Conservation (phyloP, 2,113 vertebrate species). For the Aldabrachelys gigantea region DNA sequence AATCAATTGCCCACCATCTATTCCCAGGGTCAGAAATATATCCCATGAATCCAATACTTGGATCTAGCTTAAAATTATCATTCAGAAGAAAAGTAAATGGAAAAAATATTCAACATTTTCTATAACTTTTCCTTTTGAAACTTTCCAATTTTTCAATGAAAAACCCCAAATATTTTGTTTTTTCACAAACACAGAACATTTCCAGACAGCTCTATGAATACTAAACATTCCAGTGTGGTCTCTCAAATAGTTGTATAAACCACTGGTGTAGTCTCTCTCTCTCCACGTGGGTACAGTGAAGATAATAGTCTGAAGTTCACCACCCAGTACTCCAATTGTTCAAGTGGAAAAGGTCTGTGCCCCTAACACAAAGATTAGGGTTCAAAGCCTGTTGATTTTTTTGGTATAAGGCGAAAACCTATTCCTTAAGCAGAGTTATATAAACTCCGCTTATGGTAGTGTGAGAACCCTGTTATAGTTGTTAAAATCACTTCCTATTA, state of each 20-base stretch:
- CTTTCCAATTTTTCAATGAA: neutral
- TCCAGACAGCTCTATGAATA: neutral
- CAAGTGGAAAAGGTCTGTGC: neutral
- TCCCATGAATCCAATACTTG: neutral
- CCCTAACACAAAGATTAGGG: neutral
- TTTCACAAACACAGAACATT: neutral
- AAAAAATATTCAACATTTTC: neutral
- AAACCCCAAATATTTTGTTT: neutral
- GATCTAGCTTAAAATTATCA: neutral
- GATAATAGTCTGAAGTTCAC: rapidly evolving
- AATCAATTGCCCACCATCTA: neutral
- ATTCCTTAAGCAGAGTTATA: neutral
- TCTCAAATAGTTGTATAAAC: neutral
- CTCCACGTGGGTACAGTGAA: neutral
- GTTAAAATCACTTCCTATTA: neutral
- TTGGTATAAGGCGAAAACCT: neutral
- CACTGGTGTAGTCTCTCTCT: neutral
- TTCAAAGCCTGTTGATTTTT: neutral
- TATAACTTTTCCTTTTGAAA: neutral
- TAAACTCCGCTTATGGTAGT: neutral
- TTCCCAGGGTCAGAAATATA: neutral
- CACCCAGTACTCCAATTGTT: neutral
- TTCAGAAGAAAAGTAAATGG: slow-evolving; percentile 13
- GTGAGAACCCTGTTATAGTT: neutral
- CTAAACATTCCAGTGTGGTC: neutral